These are phyloP conservation scores for Cerastoderma edule DNA, from an alignment of 2,888 invertebrate genomes.

Conservation along the genomic window DNA sequence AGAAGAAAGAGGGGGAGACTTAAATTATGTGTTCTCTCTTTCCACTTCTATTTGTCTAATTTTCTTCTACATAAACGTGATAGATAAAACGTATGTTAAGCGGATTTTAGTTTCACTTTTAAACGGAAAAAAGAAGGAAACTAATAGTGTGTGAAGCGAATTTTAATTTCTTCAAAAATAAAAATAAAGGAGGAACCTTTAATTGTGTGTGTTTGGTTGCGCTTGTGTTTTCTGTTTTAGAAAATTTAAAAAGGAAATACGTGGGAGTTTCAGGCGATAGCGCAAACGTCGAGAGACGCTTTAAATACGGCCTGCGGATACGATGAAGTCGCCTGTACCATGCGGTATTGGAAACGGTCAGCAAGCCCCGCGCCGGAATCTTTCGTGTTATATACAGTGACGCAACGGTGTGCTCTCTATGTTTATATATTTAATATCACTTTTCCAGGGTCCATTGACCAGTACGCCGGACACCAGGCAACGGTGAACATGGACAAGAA, in stretches of 20 bases:
- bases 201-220: not conserved
- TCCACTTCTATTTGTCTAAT: no score
- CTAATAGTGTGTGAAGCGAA: not conserved
- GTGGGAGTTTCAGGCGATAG: no score
- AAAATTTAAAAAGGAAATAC: not conserved
- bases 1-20: no score
- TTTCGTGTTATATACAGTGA: constrained; percentile 2
- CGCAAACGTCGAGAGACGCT: not conserved
- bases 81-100: no score
- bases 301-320: not conserved
- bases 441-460: constrained; percentile 6
- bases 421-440: constrained; percentile 17
- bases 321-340: not conserved
- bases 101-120: no score
- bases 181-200: no score
- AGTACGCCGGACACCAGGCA: constrained; percentile 3
- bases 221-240: not conserved
- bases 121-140: no score
- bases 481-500: not conserved
- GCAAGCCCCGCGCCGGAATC: not conserved
- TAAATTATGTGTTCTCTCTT: no score
- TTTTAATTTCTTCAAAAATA: no score
- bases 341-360: constrained; percentile 13
- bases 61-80: no score
- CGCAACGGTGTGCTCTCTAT: constrained; percentile 11